Evolutionary conservation across 2,797 vertebrate species (phyloP), one percentile per base, ranked within the genome.

Genomic region (Octomys mimax): DNA sequence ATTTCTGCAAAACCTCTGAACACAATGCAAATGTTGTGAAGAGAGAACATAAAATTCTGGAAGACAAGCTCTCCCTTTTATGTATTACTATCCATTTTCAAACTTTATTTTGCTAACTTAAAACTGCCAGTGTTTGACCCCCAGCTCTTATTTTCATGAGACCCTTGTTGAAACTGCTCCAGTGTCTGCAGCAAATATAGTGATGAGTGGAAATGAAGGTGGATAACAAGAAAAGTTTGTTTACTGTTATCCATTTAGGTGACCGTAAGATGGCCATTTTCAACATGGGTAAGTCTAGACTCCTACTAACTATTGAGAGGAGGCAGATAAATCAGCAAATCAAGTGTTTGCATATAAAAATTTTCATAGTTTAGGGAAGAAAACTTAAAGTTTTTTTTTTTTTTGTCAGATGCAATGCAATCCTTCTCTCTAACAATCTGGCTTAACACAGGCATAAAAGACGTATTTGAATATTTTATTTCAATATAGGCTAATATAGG

Each of bases 11-110:
- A 96, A 95, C 79, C 33, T 93, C 19, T 91, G 33, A 89, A 87
- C 90, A 98, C 91, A 96, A 96, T 94, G 83, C 52, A 98, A 98
- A 97, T 98, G 95, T 59, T 9, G 1, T 96, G 81, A 98, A 94
- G 96, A 95, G 75, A 90, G 98, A 95, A 7, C 49, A 92, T 42
- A 54, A 26, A 14, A 77, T 42, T 92, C 94, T 70, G 90, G 80
- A 96, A 96, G 95, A 89, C 54, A 93, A 89, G n/a, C 16, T 93
- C 91, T 95, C 31, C 57, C 96, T 93, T 97, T 71, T 66, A 81
- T 39, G 94, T 70, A 92, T 89, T 85, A 89, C 93, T 98, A 98
- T 80, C 18, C 24, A 96, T 96, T 82, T 96, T 52, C 57, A 95
- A 81, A 98, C 91, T 96, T 97, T 77, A 36, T 96, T 86, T 96